Evolutionary conservation across 2,888 invertebrate genomes (phyloP), one percentile per base, ranked within the genome.

Genomic region (Heteromurus nitidus): DNA sequence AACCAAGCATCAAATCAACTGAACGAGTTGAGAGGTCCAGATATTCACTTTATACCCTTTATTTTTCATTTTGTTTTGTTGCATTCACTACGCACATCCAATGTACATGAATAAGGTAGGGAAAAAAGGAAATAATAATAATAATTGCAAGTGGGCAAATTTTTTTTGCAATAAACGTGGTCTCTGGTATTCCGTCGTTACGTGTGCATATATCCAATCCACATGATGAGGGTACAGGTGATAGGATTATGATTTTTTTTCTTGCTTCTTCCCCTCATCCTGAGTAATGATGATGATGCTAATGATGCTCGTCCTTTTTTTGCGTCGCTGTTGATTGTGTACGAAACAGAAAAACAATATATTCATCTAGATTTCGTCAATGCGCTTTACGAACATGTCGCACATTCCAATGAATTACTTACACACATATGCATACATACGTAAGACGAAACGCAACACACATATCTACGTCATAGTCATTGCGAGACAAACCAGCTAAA

Each of bases 1-100:
- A 58, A 13, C 62, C 60, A 75, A 36, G 72, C 72, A 80, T 67
- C 72, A 72, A 70, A 55, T 55, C 64, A 79, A 72, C 80, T 80
- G 80, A 80, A 55, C 64, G 31, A 31, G 72, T 72, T 28, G 65
- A 67, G n/a, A 70, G 64, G 70, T 80, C 65, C 80, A 79, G 69
- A 24, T 42, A 80, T 65, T 30, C 72, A 58, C 53, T 72, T 70
- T 77, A 77, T 77, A 77, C 69, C 31, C 36, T 13, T 36, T 36
- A 5, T 36, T 36, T 9, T 13, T 36, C 13, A 9, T 36, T 36
- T 9, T 13, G 36, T 13, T 13, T 36, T 36, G 36, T 5, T 13
- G 36, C 5, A 13, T 36, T 36, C 5, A 13, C 7, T 36, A 36
- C 13, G 13, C 13, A 36, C 13, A 36, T 36, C 7, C 36, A n/a